These are phyloP conservation scores for Nothocercus julius DNA, from an alignment of 2,113 vertebrate genomes.

Conservation along the genomic window DNA sequence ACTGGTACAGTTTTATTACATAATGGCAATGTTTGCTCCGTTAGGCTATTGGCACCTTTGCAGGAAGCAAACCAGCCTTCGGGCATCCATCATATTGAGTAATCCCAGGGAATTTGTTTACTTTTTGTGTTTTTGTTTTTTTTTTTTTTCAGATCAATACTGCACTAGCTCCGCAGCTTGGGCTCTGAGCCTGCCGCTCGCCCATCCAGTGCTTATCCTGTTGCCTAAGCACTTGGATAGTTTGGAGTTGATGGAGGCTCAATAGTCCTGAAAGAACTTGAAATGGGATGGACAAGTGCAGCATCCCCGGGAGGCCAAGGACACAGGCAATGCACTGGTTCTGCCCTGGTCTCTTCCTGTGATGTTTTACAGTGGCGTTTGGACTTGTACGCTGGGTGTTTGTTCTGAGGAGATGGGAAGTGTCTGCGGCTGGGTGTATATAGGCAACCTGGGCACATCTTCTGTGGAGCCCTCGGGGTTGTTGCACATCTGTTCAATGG, in stretches of 20 bases:
- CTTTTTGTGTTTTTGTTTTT: conserved; percentile 43
- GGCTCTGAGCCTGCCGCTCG: not conserved
- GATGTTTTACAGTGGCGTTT: not conserved
- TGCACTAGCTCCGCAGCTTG: conserved; percentile 5
- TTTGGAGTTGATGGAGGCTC: not conserved
- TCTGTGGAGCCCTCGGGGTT: not conserved
- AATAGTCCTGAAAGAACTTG: not conserved
- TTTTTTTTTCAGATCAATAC: conserved; percentile 23
- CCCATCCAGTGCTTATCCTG: not conserved
- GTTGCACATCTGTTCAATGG: not conserved
- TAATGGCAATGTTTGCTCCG: not conserved
- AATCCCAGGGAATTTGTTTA: conserved; percentile 46
- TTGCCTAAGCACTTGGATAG: not conserved
- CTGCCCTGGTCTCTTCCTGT: not conserved
- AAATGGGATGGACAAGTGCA: not conserved
- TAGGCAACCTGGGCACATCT: not conserved
- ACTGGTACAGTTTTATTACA: conserved; percentile 46
- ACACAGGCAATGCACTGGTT: not conserved
- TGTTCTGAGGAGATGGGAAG: not conserved
- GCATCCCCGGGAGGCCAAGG: not conserved
- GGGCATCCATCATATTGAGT: conserved; percentile 60
- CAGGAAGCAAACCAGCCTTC: conserved; percentile 51
- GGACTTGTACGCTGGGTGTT: not conserved
- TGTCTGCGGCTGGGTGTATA: not conserved
- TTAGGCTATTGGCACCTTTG: conserved; percentile 45